Evolutionary conservation across 2,888 invertebrate species (phyloP).

Genomic region (Caenorhabditis japonica): DNA sequence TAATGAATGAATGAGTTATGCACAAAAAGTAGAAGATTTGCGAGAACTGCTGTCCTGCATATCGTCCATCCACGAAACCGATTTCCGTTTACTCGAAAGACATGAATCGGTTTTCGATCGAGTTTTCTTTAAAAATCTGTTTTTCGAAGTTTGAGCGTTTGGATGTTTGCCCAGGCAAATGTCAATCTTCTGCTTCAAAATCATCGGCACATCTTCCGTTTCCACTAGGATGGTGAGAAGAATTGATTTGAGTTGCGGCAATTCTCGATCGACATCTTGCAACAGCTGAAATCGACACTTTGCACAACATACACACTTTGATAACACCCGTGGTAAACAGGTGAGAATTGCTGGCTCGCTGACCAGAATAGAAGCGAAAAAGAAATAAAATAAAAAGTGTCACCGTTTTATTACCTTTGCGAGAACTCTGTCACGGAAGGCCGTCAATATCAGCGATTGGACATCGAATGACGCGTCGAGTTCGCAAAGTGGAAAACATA

Average conservation of each 20-base stretch:
- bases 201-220: conserved; percentile 33
- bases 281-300: conserved; percentile 43
- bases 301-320: too few species aligned
- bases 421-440: conserved; percentile 60
- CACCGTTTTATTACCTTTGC: conserved; percentile 51
- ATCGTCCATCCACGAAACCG: conserved; percentile 47
- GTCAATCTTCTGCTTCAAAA: conserved; percentile 38
- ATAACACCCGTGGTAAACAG: conserved; percentile 8
- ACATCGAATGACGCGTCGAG: conserved; percentile 53
- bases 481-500: conserved; percentile 49
- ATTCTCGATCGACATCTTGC: conserved; percentile 31
- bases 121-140: conserved; percentile 30
- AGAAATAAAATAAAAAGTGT: conserved; percentile 12
- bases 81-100: conserved; percentile 39
- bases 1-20: conserved; percentile 12
- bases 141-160: conserved; percentile 5
- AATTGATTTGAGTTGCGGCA: conserved; percentile 54
- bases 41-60: conserved; percentile 34
- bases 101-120: conserved; percentile 48
- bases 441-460: conserved; percentile 53
- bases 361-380: conserved; percentile 32
- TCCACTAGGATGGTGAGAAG: conserved; percentile 54
- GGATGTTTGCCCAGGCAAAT: conserved; percentile 31
- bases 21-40: conserved; percentile 48
- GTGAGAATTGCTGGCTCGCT: conserved; percentile 7